These are phyloP conservation scores for Passer domesticus DNA, from an alignment of 2,113 vertebrate species.

Conservation along the genomic window DNA sequence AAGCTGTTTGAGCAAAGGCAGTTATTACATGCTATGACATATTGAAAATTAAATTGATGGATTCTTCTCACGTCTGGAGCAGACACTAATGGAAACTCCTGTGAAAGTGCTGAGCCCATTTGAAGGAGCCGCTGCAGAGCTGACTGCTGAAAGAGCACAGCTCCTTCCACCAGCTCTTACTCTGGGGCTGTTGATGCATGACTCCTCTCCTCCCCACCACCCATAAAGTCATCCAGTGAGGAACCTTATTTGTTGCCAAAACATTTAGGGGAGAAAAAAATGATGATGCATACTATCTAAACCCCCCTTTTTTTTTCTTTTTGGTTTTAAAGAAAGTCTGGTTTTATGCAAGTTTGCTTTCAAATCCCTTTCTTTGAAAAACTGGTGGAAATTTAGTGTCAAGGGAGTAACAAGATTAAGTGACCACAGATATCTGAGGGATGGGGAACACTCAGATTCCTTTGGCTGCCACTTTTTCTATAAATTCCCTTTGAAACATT, in stretches of 20 bases:
- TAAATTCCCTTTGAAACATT: background rate
- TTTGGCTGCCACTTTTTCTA: background rate
- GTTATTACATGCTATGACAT: background rate
- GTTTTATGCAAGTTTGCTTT: background rate
- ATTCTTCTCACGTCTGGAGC: background rate
- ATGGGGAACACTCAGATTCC: background rate
- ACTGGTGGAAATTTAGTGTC: background rate
- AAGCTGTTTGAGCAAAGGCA: conserved; percentile 17
- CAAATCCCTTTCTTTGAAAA: background rate
- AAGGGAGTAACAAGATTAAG: background rate
- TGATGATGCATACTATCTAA: background rate
- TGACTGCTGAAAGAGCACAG: background rate
- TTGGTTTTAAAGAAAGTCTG: background rate
- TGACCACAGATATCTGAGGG: background rate
- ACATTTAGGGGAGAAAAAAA: background rate
- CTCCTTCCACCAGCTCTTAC: background rate
- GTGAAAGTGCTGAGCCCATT: background rate
- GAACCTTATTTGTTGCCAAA: background rate
- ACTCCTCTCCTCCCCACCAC: background rate
- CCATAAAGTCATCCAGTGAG: background rate
- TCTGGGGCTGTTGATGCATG: background rate
- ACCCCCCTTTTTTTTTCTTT: background rate
- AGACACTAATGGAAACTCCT: conserved; percentile 23
- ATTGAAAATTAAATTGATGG: conserved; percentile 42
- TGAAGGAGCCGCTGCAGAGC: background rate